Percentiles rank a stretch among this genome's conserved stretches.
phyloP scores from a whole-genome alignment of 2,888 invertebrate species.

The Sceliomorpha sp. region DNA sequence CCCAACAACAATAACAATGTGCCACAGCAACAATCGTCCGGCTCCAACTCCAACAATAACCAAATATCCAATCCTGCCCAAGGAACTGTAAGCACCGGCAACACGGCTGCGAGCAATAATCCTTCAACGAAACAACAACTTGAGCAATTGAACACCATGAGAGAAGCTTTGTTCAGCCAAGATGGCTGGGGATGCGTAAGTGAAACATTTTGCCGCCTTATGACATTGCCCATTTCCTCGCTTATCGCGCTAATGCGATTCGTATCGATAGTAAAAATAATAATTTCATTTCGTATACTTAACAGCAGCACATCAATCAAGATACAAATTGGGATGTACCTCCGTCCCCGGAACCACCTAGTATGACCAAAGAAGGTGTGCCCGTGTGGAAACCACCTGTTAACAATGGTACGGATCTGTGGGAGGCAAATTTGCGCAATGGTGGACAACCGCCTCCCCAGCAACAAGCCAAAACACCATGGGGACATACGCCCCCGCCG shows the following conservation, averaged over 20 bases:
- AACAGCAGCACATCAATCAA: constrained; percentile 93
- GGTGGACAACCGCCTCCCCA: constrained; percentile 93
- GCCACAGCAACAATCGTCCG: constrained; percentile 68
- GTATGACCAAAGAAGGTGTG: constrained; percentile 82
- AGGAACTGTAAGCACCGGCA: constrained; percentile 65
- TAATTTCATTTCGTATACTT: no score
- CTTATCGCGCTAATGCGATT: no score
- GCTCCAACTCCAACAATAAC: constrained; percentile 72
- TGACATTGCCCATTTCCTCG: no score
- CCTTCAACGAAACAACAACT: constrained; percentile 89
- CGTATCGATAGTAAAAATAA: no score
- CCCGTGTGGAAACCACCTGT: constrained; percentile 93
- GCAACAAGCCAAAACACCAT: constrained; percentile 92
- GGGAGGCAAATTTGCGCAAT: constrained; percentile 95
- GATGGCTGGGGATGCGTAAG: constrained; percentile 97
- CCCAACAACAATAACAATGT: constrained; percentile 66
- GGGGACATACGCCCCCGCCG: constrained; percentile 97
- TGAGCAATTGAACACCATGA: constrained; percentile 94
- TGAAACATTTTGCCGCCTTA: constrained; percentile 63
- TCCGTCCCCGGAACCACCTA: constrained; percentile 92
- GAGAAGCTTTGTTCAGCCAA: constrained; percentile 93
- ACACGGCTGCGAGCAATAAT: constrained; percentile 81
- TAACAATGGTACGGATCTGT: constrained; percentile 94
- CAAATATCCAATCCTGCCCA: constrained; percentile 64
- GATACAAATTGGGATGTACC: constrained; percentile 97